Evolutionary conservation across 2,797 vertebrate species (phyloP).

Genomic region (Cyclura pinguis): DNA sequence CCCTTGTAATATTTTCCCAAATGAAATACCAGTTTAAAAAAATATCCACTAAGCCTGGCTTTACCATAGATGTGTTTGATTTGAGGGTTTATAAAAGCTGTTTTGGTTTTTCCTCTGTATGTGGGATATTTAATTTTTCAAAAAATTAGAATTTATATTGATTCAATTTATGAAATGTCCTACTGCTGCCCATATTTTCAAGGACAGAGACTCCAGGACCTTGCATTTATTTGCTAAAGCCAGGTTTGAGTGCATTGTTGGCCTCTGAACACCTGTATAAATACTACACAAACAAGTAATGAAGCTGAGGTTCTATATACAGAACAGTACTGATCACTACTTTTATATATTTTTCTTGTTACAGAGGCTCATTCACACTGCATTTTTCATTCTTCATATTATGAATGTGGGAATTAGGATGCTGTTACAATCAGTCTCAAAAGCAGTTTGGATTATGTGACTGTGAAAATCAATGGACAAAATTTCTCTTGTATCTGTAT

Average conservation of each 20-base stretch:
- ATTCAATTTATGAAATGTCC: background rate
- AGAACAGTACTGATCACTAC: background rate
- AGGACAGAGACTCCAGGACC: background rate
- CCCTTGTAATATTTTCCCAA: conserved; percentile 40
- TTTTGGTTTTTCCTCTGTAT: conserved; percentile 10
- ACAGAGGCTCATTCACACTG: background rate
- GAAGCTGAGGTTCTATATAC: background rate
- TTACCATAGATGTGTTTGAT: background rate
- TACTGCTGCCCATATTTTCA: background rate
- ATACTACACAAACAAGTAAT: background rate
- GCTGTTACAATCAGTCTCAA: background rate
- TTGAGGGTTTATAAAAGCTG: background rate
- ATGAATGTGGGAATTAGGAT: background rate
- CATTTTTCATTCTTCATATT: background rate
- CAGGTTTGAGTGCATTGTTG: background rate
- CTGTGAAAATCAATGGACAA: background rate
- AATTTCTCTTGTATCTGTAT: background rate
- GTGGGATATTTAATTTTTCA: conserved; percentile 37
- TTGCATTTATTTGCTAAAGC: background rate
- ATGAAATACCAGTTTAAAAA: conserved; percentile 15
- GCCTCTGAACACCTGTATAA: conserved; percentile 8
- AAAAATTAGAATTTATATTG: background rate
- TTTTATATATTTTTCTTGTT: background rate
- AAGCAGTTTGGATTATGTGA: too few relatives aligned
- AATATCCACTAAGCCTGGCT: conserved; percentile 18